Evolutionary conservation across 2,113 vertebrate species (phyloP).

Genomic region (Oxyura jamaicensis): DNA sequence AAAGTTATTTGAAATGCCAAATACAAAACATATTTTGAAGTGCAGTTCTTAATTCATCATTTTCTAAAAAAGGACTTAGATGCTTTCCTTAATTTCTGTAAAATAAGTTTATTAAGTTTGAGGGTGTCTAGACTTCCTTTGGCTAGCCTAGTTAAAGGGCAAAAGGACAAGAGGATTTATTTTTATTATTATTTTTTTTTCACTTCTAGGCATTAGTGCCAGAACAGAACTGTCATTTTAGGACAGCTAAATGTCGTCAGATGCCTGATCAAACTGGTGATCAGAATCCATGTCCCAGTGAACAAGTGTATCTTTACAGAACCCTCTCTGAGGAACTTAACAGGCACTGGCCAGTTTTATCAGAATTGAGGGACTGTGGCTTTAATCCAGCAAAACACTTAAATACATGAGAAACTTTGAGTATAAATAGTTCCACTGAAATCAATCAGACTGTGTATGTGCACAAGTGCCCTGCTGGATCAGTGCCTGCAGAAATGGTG

Average conservation of each 20-base stretch:
- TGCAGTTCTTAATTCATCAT: background rate
- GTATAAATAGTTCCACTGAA: background rate
- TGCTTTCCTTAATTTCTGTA: background rate
- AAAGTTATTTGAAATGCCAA: constrained; percentile 24
- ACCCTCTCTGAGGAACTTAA: background rate
- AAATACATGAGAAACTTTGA: constrained; percentile 35
- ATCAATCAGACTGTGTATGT: constrained; percentile 11
- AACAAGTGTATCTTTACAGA: background rate
- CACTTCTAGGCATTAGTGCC: background rate
- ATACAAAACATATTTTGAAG: background rate
- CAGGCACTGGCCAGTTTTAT: background rate
- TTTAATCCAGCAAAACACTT: constrained; percentile 62
- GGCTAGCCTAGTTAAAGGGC: background rate
- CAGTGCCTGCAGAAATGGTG: background rate
- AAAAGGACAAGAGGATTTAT: background rate
- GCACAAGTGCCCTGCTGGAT: constrained; percentile 32
- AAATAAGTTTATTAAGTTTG: background rate
- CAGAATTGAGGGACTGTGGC: constrained; percentile 33
- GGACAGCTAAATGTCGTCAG: background rate
- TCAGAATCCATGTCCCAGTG: background rate
- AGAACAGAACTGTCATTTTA: constrained; percentile 21
- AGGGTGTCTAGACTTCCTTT: background rate
- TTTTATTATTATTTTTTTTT: background rate
- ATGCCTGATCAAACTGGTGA: background rate
- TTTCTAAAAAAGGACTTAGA: background rate